Evolutionary conservation across 1,140 invertebrate species (phyloP).

Genomic region (Dendrolimus kikuchii): DNA sequence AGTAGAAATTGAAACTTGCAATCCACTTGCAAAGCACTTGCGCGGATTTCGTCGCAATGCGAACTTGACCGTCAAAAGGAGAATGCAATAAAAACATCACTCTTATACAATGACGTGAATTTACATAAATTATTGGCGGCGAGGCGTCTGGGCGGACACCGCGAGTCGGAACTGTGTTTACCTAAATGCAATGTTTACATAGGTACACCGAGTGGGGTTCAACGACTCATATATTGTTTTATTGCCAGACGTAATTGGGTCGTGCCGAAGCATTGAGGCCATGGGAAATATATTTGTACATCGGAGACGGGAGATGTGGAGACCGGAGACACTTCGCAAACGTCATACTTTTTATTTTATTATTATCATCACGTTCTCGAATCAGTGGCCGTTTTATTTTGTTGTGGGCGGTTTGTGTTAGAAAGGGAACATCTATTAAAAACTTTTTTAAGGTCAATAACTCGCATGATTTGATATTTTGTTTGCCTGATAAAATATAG

Average conservation of each 20-base stretch:
- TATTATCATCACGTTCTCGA: slow-evolving; percentile 6
- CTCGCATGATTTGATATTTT: too few relatives aligned
- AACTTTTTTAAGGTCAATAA: too few relatives aligned
- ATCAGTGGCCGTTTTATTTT: slow-evolving; percentile 7
- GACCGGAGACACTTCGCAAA: slow-evolving; percentile 18
- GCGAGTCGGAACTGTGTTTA: slow-evolving; percentile 26
- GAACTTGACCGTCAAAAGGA: slow-evolving; percentile 68
- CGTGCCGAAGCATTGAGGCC: slow-evolving; percentile 31
- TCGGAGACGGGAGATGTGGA: background rate
- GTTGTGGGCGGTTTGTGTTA: slow-evolving; percentile 1
- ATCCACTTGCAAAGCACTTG: slow-evolving; percentile 20
- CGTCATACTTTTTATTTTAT: slow-evolving; percentile 15
- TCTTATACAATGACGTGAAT: slow-evolving; percentile 63
- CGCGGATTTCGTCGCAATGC: slow-evolving; percentile 50
- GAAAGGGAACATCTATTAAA: background rate
- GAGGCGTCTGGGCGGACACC: slow-evolving; percentile 32
- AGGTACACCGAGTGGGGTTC: slow-evolving; percentile 48
- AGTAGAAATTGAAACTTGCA: too few relatives aligned
- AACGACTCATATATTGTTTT: slow-evolving; percentile 63
- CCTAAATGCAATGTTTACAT: slow-evolving; percentile 62
- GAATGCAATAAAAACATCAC: slow-evolving; percentile 60
- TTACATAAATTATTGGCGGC: slow-evolving; percentile 69
- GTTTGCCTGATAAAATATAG: too few relatives aligned
- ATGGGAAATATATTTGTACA: slow-evolving; percentile 32
- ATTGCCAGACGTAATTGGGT: slow-evolving; percentile 62